These are phyloP conservation scores for Drosophila seguyi DNA, from an alignment of 1,140 invertebrate genomes.

Conservation along the genomic window DNA sequence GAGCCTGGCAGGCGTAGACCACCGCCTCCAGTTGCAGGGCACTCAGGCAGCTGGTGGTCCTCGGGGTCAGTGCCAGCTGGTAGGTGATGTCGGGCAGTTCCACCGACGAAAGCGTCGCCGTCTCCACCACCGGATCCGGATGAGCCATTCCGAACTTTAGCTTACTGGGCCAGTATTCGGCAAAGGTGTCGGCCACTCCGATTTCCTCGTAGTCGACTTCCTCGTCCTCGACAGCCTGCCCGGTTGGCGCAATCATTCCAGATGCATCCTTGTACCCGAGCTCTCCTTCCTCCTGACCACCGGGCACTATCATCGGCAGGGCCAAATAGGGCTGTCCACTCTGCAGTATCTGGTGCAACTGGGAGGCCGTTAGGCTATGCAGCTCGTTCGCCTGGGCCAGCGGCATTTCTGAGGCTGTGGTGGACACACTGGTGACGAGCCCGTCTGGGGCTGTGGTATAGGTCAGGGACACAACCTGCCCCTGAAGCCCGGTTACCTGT, in stretches of 20 bases:
- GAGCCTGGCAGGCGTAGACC: conserved; percentile 97
- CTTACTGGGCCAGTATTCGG: conserved; percentile 98
- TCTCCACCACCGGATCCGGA: conserved; percentile 99
- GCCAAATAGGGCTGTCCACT: conserved; percentile 13
- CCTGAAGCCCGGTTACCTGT: background rate
- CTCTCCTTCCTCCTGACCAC: background rate
- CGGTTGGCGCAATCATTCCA: background rate
- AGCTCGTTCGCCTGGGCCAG: background rate
- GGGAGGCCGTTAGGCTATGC: conserved; percentile 6
- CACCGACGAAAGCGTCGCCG: conserved; percentile 97
- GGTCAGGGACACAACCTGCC: conserved; percentile 23
- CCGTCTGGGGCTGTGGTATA: conserved; percentile 37
- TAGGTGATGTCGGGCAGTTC: conserved; percentile 97
- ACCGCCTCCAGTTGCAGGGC: conserved; percentile 98
- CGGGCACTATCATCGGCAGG: conserved; percentile 15
- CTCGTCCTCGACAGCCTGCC: conserved; percentile 87
- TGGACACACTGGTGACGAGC: conserved; percentile 30
- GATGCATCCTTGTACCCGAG: background rate
- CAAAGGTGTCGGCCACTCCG: conserved; percentile 98
- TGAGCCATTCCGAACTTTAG: conserved; percentile 93
- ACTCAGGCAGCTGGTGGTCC: conserved; percentile 93
- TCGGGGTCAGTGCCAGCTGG: conserved; percentile 92
- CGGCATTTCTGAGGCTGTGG: background rate
- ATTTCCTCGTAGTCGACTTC: conserved; percentile 98
- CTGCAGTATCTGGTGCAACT: conserved; percentile 23